Base-by-base conservation (phyloP, 1,140 invertebrate genomes). In the Scaptomyza hsui region DNA sequence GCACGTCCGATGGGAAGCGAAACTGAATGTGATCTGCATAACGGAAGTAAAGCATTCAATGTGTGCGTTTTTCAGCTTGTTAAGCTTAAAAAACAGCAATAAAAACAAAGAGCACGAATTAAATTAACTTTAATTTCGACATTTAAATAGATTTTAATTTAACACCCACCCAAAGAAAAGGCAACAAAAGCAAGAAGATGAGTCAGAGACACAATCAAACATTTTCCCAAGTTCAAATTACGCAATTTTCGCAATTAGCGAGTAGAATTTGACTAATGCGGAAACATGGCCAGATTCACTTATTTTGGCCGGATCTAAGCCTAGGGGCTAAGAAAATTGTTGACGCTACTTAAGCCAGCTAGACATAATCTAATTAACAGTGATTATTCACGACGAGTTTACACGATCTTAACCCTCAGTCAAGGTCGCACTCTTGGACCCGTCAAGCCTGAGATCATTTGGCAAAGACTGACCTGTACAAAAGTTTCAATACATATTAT, bases 91-190 rank as follows among this genome's bases (percentile, higher is more conserved):
- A 32, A 62, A 51, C 1, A 51, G 19, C 32, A 18, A 32, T 5
- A 18, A 5, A 39, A 32, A n/a, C n/a, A n/a, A n/a, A 18, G 2
- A 29, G 5, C 26, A 29, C 19, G 13, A 42, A 51, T 65, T 51
- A 59, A 72, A 57, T 64, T 64, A 70, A 51, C 24, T 56, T 64
- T 57, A 65, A 65, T 51, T 64, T 4, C 26, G 3, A 5, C 15
- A 29, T 57, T 57, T 35, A 60, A 68, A 60, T 61, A 45, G 48
- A 29, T 61, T 61, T 68, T 52, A 68, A 68, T 68, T 48, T 44
- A 13, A 2, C 49, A 56, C 29, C 49, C 61, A 53, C 51, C 45
- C 12, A 9, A 21, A 47, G n/a, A n/a, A n/a, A n/a, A n/a, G n/a
- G 35, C 26, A 29, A 29, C 1, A 1, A 29, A 9, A 9, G 42